Conservation (phyloP, 2,113 vertebrate genomes). For the Nymphicus hollandicus region DNA sequence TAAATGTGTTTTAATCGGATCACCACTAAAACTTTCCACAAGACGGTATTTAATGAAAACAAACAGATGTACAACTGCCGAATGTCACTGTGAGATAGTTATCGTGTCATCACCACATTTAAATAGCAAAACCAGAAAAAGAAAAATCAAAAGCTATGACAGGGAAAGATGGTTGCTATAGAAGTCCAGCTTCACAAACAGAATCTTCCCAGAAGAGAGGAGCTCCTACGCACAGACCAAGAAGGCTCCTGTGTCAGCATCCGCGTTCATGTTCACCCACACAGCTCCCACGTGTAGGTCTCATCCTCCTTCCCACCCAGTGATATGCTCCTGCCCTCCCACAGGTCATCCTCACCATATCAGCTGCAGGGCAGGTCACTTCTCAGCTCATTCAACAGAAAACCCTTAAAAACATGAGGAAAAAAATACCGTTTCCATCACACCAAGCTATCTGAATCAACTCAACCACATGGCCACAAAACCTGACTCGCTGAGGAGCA, state of each 20-base stretch:
- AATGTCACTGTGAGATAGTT: neutral
- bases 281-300: accelerated
- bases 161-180: slow-evolving; percentile 10
- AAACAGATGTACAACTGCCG: slow-evolving; percentile 29
- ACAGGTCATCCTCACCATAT: neutral
- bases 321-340: neutral
- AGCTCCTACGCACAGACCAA: neutral
- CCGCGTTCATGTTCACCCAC: accelerated
- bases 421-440: neutral
- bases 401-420: neutral
- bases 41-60: slow-evolving; percentile 37
- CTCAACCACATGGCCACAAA: neutral
- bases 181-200: neutral
- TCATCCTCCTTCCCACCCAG: neutral
- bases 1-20: slow-evolving; percentile 18
- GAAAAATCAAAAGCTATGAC: neutral
- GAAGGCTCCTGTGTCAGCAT: accelerated
- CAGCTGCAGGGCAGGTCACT: neutral
- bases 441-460: accelerated
- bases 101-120: slow-evolving; percentile 38
- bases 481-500: accelerated
- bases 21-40: slow-evolving; percentile 26
- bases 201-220: neutral
- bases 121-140: slow-evolving; percentile 28
- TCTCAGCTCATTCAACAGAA: neutral